Conservation (phyloP, 2,113 vertebrate species). For the Bambusicola thoracicus region DNA sequence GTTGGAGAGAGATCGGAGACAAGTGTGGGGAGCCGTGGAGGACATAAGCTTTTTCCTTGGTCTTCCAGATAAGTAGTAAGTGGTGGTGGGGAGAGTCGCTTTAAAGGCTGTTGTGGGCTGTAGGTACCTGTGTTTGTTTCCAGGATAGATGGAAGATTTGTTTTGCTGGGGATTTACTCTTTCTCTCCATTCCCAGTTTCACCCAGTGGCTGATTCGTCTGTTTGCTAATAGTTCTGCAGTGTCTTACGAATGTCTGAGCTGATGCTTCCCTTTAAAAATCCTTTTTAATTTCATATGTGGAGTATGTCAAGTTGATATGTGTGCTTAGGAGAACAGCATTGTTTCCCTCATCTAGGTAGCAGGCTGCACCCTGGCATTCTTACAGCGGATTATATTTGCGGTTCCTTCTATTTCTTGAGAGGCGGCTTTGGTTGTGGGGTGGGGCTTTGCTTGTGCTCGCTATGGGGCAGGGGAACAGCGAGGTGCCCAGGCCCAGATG, state of each 20-base stretch:
- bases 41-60: constrained; percentile 16
- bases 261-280: background rate
- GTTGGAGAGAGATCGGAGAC: constrained; percentile 61
- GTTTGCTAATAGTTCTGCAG: background rate
- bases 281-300: background rate
- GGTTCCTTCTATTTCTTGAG: background rate
- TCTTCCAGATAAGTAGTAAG: constrained; percentile 72
- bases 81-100: constrained; percentile 24
- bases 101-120: background rate
- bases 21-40: constrained; percentile 55
- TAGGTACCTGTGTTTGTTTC: background rate
- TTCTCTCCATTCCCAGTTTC: background rate
- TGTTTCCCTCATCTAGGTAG: background rate
- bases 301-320: background rate
- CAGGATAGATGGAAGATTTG: background rate
- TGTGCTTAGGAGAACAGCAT: background rate
- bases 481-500: accelerated
- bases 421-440: background rate
- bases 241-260: background rate
- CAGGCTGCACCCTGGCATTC: background rate
- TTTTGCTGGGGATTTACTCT: background rate
- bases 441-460: background rate
- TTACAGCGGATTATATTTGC: constrained; percentile 11
- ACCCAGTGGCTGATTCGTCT: background rate
- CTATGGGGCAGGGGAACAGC: background rate